A percentile compares a stretch with the other conserved stretches of the same genome.
Evolutionary conservation across 2,797 vertebrate genomes (phyloP).

Genomic region (Monodelphis domestica): DNA sequence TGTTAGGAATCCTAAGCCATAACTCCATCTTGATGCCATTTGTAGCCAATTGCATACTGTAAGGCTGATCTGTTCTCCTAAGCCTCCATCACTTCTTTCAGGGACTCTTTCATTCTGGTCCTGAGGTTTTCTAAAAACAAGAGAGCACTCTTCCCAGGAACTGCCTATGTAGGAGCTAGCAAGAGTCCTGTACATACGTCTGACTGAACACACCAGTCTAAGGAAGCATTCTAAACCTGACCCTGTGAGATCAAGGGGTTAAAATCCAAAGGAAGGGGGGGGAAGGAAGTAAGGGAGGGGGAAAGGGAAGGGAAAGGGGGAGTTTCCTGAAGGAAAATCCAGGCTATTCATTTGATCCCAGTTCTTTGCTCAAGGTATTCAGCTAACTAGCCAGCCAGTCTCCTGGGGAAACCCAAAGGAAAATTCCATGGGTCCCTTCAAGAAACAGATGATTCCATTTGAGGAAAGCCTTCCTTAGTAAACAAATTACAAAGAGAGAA

Average conservation of each 20-base stretch:
- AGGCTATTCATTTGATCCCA: slow-evolving; percentile 40
- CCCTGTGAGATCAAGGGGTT: fast-evolving
- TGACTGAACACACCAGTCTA: slow-evolving; percentile 36
- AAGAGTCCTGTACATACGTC: not conserved
- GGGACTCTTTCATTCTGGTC: not conserved
- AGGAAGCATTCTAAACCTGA: not conserved
- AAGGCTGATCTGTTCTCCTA: fast-evolving
- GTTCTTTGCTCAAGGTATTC: slow-evolving; percentile 57
- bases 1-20: not conserved
- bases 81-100: not conserved
- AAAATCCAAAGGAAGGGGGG: slow-evolving; percentile 25
- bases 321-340: slow-evolving; percentile 24
- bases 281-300: not conserved
- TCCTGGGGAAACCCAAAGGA: slow-evolving; percentile 51
- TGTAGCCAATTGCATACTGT: not conserved
- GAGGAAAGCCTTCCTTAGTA: slow-evolving; percentile 55
- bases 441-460: slow-evolving; percentile 57
- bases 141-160: slow-evolving; percentile 21
- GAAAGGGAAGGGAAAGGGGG: not conserved
- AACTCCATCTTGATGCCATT: slow-evolving; percentile 36
- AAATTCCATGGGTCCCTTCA: slow-evolving; percentile 28
- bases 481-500: slow-evolving; percentile 46
- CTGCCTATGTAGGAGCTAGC: not conserved
- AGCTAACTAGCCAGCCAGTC: slow-evolving; percentile 1
- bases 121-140: slow-evolving; percentile 26